Percentiles rank a stretch among this genome's conserved stretches.
Evolutionary conservation across 37 sponge, comb jelly and placozoan species (phyloP).

Genomic region (Amphimedon queenslandica): DNA sequence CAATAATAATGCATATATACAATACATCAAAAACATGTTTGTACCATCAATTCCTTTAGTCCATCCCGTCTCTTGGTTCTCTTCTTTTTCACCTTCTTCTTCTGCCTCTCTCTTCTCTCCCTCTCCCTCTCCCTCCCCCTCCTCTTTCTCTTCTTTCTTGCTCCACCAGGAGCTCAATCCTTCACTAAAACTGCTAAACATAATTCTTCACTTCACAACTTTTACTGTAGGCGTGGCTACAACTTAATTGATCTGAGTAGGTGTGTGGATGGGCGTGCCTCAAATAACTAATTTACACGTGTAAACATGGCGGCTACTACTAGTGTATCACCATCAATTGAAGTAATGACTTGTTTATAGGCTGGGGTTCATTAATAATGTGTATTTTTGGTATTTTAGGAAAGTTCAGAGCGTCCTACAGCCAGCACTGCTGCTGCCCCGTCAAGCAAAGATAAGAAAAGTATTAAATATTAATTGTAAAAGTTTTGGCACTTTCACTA

Average conservation of each 20-base stretch:
- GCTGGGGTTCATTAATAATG: too few species aligned
- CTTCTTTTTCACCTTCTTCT: background rate
- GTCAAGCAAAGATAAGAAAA: too few species aligned
- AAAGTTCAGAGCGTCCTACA: too few species aligned
- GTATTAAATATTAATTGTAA: too few species aligned
- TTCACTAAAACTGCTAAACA: background rate
- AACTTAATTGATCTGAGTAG: background rate
- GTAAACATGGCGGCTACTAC: background rate
- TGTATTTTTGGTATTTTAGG: too few species aligned
- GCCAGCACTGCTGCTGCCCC: too few species aligned
- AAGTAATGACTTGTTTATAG: too few species aligned
- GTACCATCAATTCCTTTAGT: constrained; percentile 4
- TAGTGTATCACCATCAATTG: too few species aligned
- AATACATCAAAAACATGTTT: too few species aligned
- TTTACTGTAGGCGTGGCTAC: background rate
- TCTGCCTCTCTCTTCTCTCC: constrained; percentile 7
- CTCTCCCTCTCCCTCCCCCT: constrained; percentile 21
- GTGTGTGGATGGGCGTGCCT: background rate
- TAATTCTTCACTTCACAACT: background rate
- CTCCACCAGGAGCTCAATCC: constrained; percentile 17
- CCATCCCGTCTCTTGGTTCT: background rate
- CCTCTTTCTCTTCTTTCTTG: constrained; percentile 4
- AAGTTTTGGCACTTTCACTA: too few species aligned
- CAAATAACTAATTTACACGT: background rate
- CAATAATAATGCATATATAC: background rate